Evolutionary conservation across 2,888 invertebrate genomes (phyloP).

Genomic region (Nephrotoma guestfalica): DNA sequence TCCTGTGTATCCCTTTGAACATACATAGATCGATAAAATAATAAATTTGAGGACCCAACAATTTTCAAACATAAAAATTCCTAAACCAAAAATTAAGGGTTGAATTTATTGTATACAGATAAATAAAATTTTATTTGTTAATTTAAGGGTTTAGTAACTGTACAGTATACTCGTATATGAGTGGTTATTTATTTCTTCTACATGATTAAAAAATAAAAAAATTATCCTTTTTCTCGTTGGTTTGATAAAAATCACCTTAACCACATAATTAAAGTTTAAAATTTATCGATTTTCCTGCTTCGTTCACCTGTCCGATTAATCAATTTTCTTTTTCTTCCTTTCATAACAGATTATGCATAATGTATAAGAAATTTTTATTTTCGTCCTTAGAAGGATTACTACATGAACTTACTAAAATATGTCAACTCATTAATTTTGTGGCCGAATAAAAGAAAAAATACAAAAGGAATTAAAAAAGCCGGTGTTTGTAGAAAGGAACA

Average conservation of each 20-base stretch:
- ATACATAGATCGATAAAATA: neutral
- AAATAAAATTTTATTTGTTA: neutral
- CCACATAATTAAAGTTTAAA: neutral
- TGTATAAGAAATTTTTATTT: neutral
- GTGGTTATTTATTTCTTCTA: neutral
- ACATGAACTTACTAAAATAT: neutral
- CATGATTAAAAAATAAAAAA: neutral
- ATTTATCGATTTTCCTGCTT: neutral
- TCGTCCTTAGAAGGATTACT: neutral
- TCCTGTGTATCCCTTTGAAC: neutral
- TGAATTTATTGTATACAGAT: neutral
- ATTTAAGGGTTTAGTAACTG: neutral
- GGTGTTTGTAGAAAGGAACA: neutral
- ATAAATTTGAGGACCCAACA: neutral
- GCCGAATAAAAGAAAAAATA: neutral
- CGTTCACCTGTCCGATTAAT: neutral
- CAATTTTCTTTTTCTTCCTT: neutral
- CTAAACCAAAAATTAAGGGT: neutral
- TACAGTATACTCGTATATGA: too few relatives aligned
- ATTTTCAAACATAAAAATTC: neutral
- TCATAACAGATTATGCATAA: neutral
- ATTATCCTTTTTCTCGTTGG: neutral
- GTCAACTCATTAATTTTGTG: neutral
- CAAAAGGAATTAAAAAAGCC: neutral
- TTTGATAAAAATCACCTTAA: neutral